These are phyloP conservation scores for Marronus borbonicus DNA, from an alignment of 2,888 invertebrate genomes.

Conservation along the genomic window DNA sequence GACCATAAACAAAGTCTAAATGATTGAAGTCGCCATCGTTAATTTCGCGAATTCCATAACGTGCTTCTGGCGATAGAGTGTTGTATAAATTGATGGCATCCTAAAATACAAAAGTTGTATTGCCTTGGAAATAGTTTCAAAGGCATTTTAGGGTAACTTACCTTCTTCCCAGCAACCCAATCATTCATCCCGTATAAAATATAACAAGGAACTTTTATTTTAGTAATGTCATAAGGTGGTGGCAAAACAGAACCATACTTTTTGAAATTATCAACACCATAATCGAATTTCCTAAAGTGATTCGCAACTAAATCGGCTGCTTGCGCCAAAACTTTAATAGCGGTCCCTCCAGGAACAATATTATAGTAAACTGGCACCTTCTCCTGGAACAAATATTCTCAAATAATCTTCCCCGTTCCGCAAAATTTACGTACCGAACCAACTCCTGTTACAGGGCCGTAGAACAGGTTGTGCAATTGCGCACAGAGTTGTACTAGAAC, in stretches of 20 bases:
- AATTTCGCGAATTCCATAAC: conserved; percentile 65
- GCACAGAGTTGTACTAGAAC: conserved; percentile 64
- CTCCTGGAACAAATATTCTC: conserved; percentile 60
- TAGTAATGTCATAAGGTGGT: conserved; percentile 74
- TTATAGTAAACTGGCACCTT: conserved; percentile 66
- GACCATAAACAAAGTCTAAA: conserved; percentile 67
- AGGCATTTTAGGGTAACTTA: conserved; percentile 62
- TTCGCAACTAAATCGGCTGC: conserved; percentile 64
- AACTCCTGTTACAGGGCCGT: conserved; percentile 65
- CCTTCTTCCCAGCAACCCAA: conserved; percentile 74
- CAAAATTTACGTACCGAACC: conserved; percentile 62
- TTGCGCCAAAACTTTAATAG: conserved; percentile 65
- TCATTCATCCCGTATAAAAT: conserved; percentile 78
- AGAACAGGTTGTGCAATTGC: conserved; percentile 64
- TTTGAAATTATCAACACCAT: conserved; percentile 71
- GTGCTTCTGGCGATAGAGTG: conserved; percentile 61
- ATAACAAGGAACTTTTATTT: conserved; percentile 75
- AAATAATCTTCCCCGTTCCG: background rate
- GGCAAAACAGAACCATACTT: conserved; percentile 73
- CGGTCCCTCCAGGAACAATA: conserved; percentile 66
- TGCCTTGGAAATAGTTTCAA: too few relatives aligned
- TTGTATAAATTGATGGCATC: conserved; percentile 66
- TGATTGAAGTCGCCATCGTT: conserved; percentile 66
- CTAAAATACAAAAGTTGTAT: conserved; percentile 60
- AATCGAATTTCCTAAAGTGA: conserved; percentile 75